Conservation (phyloP, 2,797 vertebrate genomes). For the Bradypodion pumilum region DNA sequence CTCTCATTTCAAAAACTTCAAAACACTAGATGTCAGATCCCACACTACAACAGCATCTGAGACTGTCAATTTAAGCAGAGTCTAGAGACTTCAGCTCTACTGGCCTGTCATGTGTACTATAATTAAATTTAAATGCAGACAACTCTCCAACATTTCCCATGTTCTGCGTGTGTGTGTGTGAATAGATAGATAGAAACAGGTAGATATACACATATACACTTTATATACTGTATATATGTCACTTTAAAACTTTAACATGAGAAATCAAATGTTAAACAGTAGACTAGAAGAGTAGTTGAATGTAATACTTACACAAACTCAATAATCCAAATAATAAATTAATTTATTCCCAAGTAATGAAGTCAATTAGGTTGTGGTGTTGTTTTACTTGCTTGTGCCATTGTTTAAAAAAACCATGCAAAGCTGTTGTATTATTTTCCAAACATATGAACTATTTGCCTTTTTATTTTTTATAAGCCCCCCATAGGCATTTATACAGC, state of each 20-base stretch:
- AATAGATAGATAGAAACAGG: no score
- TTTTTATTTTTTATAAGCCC: no score
- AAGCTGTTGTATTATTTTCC: not conserved
- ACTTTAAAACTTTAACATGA: not conserved
- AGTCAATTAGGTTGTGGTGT: no score
- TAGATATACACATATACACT: no score
- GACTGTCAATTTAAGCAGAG: constrained; percentile 14
- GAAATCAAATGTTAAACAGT: constrained; percentile 28
- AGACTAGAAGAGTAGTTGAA: constrained; percentile 15
- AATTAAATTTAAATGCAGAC: constrained; percentile 54
- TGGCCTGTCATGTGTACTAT: constrained; percentile 30
- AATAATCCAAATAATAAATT: not conserved
- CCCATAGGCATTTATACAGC: no score
- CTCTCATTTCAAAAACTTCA: constrained; percentile 58
- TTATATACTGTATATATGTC: no score
- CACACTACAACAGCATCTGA: constrained; percentile 50
- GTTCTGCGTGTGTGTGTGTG: constrained; percentile 30
- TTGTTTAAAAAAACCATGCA: not conserved
- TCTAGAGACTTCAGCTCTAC: constrained; percentile 19
- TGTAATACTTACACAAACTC: not conserved
- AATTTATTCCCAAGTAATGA: not conserved
- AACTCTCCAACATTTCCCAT: not conserved
- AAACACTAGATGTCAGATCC: constrained; percentile 37
- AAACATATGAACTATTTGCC: not conserved
- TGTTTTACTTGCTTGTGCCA: not conserved